phyloP scores from a whole-genome alignment of 1,140 invertebrate genomes.

The Polypedilum pembai region DNA sequence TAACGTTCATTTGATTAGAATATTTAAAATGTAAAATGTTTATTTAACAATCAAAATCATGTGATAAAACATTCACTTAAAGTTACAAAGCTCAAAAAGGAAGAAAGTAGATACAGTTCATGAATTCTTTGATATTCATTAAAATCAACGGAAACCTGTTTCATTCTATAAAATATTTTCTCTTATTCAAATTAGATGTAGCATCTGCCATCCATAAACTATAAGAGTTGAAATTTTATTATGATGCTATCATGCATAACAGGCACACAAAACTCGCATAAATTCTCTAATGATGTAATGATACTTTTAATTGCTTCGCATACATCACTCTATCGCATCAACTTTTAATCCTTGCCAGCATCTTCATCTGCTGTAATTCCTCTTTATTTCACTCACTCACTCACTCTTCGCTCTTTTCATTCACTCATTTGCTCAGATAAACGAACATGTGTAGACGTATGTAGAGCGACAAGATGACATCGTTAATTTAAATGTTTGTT shows the following conservation, averaged over 20 bases:
- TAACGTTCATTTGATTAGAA: too few species aligned
- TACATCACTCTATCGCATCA: slow-evolving; percentile 1
- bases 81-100: too few species aligned
- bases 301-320: slow-evolving; percentile 24
- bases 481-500: slow-evolving; percentile 7
- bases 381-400: not conserved
- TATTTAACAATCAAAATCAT: too few species aligned
- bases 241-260: slow-evolving; percentile 12
- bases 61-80: too few species aligned
- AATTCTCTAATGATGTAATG: slow-evolving; percentile 22
- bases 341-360: not conserved
- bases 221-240: not conserved
- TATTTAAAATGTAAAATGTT: too few species aligned
- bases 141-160: too few species aligned
- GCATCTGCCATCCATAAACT: too few species aligned
- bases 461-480: not conserved
- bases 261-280: not conserved
- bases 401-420: not conserved
- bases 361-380: not conserved
- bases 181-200: too few species aligned
- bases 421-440: not conserved
- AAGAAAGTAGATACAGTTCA: too few species aligned
- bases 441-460: not conserved
- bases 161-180: too few species aligned
- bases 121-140: too few species aligned